A percentile compares a stretch with the other conserved stretches of the same genome.
phyloP scores from a whole-genome alignment of 2,113 vertebrate genomes.

The Bucco capensis region DNA sequence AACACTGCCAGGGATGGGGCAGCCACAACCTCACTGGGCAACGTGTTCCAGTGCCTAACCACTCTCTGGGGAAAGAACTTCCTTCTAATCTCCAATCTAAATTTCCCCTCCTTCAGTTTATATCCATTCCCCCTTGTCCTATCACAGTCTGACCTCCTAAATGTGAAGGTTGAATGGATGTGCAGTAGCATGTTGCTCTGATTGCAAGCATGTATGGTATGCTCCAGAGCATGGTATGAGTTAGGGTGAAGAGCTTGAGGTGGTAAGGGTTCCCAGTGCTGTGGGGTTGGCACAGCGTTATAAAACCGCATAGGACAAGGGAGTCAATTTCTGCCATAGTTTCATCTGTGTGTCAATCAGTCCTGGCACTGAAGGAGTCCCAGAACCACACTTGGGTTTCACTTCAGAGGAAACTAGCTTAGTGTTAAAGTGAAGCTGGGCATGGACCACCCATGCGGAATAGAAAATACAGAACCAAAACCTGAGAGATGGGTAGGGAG shows the following conservation, averaged over 20 bases:
- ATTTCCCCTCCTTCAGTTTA: too few species aligned
- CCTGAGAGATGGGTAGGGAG: neutral
- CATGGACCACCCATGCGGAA: accelerated
- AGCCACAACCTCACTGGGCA: too few species aligned
- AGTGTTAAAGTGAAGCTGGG: neutral
- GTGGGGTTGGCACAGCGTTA: neutral
- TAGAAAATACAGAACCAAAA: neutral
- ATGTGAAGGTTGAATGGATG: neutral
- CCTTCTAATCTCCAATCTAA: too few species aligned
- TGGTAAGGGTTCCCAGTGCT: neutral
- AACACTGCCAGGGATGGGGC: too few species aligned
- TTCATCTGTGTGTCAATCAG: neutral
- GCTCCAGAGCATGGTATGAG: accelerated
- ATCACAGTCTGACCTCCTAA: too few species aligned
- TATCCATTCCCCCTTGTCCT: too few species aligned
- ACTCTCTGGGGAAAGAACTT: too few species aligned
- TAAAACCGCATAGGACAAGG: neutral
- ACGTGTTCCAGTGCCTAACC: too few species aligned
- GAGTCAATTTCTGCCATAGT: neutral
- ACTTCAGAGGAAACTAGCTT: neutral
- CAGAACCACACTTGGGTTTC: neutral
- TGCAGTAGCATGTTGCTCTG: neutral
- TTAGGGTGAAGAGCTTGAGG: neutral
- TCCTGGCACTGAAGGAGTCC: neutral
- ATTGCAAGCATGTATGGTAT: neutral